phyloP scores from a whole-genome alignment of 2,797 vertebrate genomes.

The Setipinna tenuifilis region DNA sequence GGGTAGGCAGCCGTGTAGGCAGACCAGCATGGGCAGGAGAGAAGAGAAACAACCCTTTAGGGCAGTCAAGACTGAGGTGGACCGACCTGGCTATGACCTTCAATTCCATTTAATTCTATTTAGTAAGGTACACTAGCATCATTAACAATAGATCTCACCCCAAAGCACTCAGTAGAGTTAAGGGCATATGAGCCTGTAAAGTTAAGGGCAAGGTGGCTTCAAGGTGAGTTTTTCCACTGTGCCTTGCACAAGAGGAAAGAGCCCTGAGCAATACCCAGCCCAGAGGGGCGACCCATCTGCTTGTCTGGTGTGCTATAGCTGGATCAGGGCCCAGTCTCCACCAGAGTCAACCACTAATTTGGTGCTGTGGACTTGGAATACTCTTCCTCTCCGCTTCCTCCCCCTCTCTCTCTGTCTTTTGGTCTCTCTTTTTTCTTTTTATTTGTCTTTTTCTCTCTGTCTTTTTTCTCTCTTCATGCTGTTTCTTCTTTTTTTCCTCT shows the following conservation, averaged over 20 bases:
- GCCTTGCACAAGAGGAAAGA: neutral
- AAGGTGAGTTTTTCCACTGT: no score
- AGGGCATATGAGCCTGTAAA: neutral
- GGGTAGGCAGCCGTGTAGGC: no score
- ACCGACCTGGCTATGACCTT: no score
- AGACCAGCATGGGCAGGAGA: neutral
- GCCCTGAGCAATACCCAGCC: neutral
- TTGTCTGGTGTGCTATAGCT: neutral
- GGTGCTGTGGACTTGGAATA: neutral
- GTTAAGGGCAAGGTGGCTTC: neutral
- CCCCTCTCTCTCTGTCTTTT: neutral
- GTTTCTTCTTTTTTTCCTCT: neutral
- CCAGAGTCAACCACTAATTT: neutral
- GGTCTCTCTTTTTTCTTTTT: neutral
- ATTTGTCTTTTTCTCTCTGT: neutral
- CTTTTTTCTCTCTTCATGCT: neutral
- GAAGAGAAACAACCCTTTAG: neutral
- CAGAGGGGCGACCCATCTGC: no score
- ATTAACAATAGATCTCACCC: neutral
- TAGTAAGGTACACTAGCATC: neutral
- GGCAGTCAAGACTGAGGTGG: no score
- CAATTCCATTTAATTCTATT: neutral
- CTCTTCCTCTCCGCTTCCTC: neutral
- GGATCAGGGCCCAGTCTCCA: neutral
- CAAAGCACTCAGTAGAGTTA: neutral